Conservation (phyloP, 1,140 invertebrate species). For the Lysiphlebus fabarum region DNA sequence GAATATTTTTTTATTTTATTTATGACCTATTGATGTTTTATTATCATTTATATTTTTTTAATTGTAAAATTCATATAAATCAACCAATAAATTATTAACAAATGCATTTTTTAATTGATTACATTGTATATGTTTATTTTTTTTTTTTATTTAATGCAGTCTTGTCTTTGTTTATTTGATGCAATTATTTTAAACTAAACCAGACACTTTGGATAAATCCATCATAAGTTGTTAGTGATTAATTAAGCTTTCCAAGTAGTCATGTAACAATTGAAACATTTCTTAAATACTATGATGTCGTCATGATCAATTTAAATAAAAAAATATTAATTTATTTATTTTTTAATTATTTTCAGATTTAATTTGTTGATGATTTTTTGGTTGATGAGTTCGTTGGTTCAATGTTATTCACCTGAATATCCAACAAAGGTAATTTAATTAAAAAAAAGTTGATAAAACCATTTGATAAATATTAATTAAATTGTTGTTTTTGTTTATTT, state of each 20-base stretch:
- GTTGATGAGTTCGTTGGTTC: background rate
- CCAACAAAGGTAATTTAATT: no score
- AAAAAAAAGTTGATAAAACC: no score
- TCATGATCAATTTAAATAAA: background rate
- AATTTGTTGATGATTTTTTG: background rate
- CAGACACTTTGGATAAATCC: constrained; percentile 4
- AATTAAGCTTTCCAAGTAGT: constrained; percentile 51
- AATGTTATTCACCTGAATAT: no score
- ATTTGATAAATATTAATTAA: no score
- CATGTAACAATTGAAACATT: constrained; percentile 46
- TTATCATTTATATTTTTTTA: no score
- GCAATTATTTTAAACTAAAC: background rate
- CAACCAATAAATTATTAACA: no score
- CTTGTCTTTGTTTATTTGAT: background rate
- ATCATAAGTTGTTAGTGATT: constrained; percentile 35
- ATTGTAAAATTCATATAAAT: no score
- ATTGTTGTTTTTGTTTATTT: no score
- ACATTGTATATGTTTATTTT: background rate
- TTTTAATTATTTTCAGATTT: constrained; percentile 1
- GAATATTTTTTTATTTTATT: no score
- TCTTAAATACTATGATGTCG: constrained; percentile 33
- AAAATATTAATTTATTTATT: background rate
- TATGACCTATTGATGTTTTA: no score
- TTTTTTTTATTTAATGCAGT: background rate
- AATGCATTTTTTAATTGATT: no score